phyloP scores from a whole-genome alignment of 2,797 vertebrate genomes.

The Helicolenus hilgendorfi region DNA sequence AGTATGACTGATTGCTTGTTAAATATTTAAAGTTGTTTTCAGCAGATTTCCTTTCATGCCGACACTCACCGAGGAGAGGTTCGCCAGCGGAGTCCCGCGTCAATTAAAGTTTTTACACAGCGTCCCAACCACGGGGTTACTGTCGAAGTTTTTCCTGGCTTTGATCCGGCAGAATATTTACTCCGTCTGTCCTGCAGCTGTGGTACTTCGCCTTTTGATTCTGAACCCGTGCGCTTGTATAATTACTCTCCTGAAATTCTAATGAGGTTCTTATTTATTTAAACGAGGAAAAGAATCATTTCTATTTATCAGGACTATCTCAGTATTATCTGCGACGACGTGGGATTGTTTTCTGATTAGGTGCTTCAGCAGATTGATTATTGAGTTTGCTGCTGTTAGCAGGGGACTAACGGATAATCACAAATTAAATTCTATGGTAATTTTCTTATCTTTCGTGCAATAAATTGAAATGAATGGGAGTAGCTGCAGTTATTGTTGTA shows the following conservation, averaged over 20 bases:
- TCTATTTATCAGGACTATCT: neutral
- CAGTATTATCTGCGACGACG: neutral
- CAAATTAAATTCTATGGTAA: neutral
- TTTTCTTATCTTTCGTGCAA: too few relatives aligned
- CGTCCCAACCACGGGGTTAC: neutral
- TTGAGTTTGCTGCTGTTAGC: neutral
- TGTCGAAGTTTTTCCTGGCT: conserved; percentile 7
- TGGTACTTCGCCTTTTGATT: neutral
- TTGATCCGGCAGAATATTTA: conserved; percentile 43
- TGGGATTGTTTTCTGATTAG: neutral
- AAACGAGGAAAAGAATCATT: neutral
- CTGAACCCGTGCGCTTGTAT: neutral
- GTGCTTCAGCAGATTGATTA: neutral
- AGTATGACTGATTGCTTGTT: conserved; percentile 14
- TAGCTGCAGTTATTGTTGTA: neutral
- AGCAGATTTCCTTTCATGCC: conserved; percentile 44
- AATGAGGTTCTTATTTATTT: neutral
- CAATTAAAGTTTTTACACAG: conserved; percentile 41
- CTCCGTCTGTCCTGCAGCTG: conserved; percentile 28
- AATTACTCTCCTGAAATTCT: neutral
- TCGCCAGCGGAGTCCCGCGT: neutral
- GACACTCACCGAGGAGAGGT: conserved; percentile 1
- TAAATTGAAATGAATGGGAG: neutral
- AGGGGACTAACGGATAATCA: neutral
- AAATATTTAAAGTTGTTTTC: conserved; percentile 76